phyloP scores from a whole-genome alignment of 2,797 vertebrate species.

The Pantherophis vulpinus region DNA sequence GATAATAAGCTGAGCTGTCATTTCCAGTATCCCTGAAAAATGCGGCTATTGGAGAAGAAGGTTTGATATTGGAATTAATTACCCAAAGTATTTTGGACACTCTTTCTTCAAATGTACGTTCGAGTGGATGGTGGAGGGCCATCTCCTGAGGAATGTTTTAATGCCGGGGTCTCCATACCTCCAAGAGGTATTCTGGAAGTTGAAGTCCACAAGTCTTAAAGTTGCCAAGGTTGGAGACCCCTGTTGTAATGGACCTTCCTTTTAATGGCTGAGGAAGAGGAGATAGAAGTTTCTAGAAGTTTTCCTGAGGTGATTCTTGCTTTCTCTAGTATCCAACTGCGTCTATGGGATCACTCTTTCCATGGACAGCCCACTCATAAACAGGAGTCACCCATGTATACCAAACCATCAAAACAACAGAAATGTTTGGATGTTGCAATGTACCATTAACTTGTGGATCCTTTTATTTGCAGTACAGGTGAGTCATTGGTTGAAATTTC shows the following conservation, averaged over 20 bases:
- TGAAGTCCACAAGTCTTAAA: no score
- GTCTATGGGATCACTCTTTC: neutral
- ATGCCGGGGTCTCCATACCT: no score
- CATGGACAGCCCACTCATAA: neutral
- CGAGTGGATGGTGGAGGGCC: neutral
- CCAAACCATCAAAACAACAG: neutral
- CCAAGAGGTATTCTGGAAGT: no score
- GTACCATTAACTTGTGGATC: neutral
- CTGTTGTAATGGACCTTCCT: neutral
- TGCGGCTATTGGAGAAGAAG: neutral
- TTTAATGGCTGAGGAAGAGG: neutral
- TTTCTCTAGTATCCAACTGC: neutral
- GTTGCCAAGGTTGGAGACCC: no score
- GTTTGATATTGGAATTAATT: neutral
- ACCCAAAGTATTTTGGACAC: neutral
- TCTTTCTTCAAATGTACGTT: neutral
- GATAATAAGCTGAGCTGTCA: neutral
- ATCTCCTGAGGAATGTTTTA: neutral
- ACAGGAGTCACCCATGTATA: neutral
- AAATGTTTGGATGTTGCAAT: neutral
- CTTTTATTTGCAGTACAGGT: neutral
- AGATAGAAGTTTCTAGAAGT: neutral
- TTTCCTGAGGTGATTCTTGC: neutral
- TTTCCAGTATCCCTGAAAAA: neutral
- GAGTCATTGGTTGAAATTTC: slow-evolving; percentile 19